Evolutionary conservation across 2,888 invertebrate species (phyloP).

Genomic region (Altica lythri): DNA sequence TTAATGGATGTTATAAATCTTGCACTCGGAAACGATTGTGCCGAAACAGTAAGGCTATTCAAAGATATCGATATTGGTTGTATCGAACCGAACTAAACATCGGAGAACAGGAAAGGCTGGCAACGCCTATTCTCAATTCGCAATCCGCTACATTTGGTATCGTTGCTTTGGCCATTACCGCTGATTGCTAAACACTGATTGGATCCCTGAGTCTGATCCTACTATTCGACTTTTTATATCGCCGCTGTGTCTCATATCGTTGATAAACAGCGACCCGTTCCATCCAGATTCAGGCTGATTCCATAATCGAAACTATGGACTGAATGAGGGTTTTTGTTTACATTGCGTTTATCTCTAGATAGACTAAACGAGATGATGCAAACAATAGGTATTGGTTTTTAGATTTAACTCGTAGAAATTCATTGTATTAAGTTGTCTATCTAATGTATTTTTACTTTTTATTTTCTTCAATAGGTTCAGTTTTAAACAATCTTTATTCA

Average conservation of each 20-base stretch:
- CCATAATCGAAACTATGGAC: conserved; percentile 26
- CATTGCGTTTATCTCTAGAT: conserved; percentile 12
- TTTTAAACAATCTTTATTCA: too few relatives aligned
- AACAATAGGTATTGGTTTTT: too few relatives aligned
- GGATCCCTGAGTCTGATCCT: conserved; percentile 53
- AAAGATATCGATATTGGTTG: conserved; percentile 23
- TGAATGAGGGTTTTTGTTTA: conserved; percentile 23
- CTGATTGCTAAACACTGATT: conserved; percentile 55
- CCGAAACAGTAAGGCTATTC: conserved; percentile 18
- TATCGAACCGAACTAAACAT: conserved; percentile 9
- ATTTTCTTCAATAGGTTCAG: too few relatives aligned
- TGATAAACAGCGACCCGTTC: conserved; percentile 43
- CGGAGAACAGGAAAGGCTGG: conserved; percentile 11
- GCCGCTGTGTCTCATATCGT: conserved; percentile 44
- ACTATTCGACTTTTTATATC: conserved; percentile 49
- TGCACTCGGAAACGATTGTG: conserved; percentile 10
- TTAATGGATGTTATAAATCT: conserved; percentile 14
- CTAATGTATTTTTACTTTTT: too few relatives aligned
- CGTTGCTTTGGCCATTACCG: conserved; percentile 52
- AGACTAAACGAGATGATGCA: too few relatives aligned
- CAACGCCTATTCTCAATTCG: conserved; percentile 19
- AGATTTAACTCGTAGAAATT: too few relatives aligned
- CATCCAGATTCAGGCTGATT: conserved; percentile 13
- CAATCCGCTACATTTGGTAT: conserved; percentile 43
- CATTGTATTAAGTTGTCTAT: too few relatives aligned